phyloP scores from a whole-genome alignment of 2,888 invertebrate genomes.

The Charanyca ferruginea region DNA sequence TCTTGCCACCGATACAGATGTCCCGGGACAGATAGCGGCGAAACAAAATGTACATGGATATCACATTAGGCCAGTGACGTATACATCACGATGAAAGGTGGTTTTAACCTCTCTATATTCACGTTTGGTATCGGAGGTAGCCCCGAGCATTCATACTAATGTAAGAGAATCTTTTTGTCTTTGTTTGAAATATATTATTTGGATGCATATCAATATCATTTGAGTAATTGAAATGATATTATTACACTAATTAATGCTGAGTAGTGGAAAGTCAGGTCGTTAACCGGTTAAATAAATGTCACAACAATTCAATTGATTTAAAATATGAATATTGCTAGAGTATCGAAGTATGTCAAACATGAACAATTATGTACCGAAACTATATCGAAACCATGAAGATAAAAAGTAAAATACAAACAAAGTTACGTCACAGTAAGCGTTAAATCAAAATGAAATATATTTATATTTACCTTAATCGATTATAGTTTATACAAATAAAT shows the following conservation, averaged over 20 bases:
- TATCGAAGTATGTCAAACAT: conserved; percentile 28
- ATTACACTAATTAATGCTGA: background rate
- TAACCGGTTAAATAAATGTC: background rate
- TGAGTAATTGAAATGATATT: no score
- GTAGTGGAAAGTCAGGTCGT: background rate
- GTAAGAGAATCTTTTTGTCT: background rate
- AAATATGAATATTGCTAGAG: conserved; percentile 1
- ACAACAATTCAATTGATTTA: background rate
- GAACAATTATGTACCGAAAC: conserved; percentile 14
- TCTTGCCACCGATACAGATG: conserved; percentile 90
- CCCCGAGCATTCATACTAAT: conserved; percentile 21
- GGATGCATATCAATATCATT: no score
- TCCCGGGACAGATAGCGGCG: conserved; percentile 86
- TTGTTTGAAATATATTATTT: background rate
- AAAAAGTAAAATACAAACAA: conserved; percentile 10
- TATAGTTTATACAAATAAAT: conserved; percentile 49
- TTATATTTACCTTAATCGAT: conserved; percentile 54
- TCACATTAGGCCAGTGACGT: conserved; percentile 86
- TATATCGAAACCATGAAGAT: conserved; percentile 21
- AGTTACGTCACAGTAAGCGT: conserved; percentile 14
- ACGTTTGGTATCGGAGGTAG: conserved; percentile 61
- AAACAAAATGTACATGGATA: conserved; percentile 88
- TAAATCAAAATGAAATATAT: conserved; percentile 42
- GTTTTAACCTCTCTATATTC: conserved; percentile 61
- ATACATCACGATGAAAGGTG: conserved; percentile 67